A percentile compares a stretch with the other conserved stretches of the same genome.
These are phyloP conservation scores for Megamerina dolium DNA, from an alignment of 2,888 invertebrate genomes.

Conservation along the genomic window DNA sequence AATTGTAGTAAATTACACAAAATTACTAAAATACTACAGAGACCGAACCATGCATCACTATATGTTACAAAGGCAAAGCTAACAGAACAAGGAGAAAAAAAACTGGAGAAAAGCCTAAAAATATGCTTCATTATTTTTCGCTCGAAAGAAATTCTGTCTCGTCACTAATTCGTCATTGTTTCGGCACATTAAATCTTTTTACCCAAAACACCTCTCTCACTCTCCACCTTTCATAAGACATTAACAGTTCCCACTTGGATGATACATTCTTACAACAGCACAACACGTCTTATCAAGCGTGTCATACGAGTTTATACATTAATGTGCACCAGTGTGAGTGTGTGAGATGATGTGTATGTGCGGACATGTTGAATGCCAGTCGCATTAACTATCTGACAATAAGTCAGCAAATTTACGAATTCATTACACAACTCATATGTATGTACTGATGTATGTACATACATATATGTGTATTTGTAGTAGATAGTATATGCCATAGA, in stretches of 20 bases:
- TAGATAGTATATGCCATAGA: background rate
- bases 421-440: constrained; percentile 5
- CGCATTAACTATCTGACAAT: constrained; percentile 40
- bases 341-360: too few species aligned
- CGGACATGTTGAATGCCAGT: too few species aligned
- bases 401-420: constrained; percentile 29
- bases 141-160: constrained; percentile 38
- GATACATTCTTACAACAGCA: too few species aligned
- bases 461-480: background rate
- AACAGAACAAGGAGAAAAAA: background rate
- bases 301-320: too few species aligned
- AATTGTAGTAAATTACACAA: constrained; percentile 16
- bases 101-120: background rate
- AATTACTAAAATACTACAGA: constrained; percentile 11
- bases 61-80: background rate
- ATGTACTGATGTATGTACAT: background rate
- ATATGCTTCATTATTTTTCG: constrained; percentile 37
- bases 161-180: constrained; percentile 44
- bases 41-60: constrained; percentile 6
- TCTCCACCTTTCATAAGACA: too few species aligned
- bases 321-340: too few species aligned
- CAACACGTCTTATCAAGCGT: too few species aligned
- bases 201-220: constrained; percentile 17
- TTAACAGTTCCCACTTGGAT: too few species aligned
- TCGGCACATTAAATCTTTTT: constrained; percentile 39